Evolutionary conservation across 2,888 invertebrate species (phyloP), one percentile per base, ranked within the genome.

Genomic region (Chironomus riparius): DNA sequence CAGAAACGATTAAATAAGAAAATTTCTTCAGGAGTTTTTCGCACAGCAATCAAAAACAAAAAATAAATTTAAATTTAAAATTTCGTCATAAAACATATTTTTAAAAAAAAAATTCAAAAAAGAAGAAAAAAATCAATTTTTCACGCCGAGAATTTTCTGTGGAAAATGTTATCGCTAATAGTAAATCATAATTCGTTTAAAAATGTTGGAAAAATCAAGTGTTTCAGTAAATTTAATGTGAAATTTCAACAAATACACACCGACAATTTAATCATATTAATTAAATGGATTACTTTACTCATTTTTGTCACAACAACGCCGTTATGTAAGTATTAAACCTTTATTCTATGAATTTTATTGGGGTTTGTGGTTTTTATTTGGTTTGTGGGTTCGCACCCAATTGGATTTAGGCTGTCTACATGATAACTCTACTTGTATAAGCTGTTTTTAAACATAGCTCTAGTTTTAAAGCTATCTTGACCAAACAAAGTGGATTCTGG

Each of bases 131-230:
- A 56, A 18, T 56, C 56, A 18, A 18, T 56, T 56, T 18, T 56
- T 56, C 15, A 2, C 56, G 56, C 18, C 56, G 56, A 56, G 56
- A 56, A 65, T 65, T 65, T 65, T 65, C 24, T 65, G 65, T 76
- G 69, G 76, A 76, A 76, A 76, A 76, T 76, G 76, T 76, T 76
- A 76, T 76, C 76, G 76, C 69, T 76, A 76, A 69, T 69, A 76
- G 69, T 69, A 76, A 76, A 76, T 48, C 24, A 69, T 50, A 76
- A 69, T 56, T 76, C 61, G 69, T 69, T 76, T 56, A 76, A 69
- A 76, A 76, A 69, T 76, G 76, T 69, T 68, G 69, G 22, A 38
- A 68, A 69, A 56, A 76, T 76, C 47, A 76, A 76, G 56, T 76
- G 76, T 76, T 76, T 76, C 68, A 76, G 69, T 69, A 68, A 76